These are phyloP conservation scores for Neotragus pygmaeus DNA, from an alignment of 2,113 vertebrate genomes.

Conservation along the genomic window DNA sequence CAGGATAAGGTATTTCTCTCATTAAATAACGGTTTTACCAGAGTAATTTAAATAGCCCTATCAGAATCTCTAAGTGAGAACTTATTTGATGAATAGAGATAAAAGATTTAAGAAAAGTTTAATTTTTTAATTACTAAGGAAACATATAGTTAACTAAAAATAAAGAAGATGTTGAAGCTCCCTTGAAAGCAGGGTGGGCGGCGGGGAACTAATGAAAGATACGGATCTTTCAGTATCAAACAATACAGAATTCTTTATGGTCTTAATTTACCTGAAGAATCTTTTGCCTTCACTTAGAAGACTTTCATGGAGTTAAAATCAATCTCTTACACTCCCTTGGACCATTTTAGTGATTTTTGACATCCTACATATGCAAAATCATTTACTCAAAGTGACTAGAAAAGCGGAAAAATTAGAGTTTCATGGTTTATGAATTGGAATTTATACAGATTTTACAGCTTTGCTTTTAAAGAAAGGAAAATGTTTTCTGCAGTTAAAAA, in stretches of 20 bases:
- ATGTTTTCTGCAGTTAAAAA: constrained; percentile 66
- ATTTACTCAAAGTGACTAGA: constrained; percentile 64
- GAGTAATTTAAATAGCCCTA: not conserved
- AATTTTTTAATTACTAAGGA: not conserved
- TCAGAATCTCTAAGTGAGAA: not conserved
- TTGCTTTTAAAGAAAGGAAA: constrained; percentile 67
- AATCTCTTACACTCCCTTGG: constrained; percentile 47
- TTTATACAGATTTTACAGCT: constrained; percentile 64
- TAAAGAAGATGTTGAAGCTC: not conserved
- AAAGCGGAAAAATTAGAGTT: constrained; percentile 68
- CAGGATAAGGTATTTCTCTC: not conserved
- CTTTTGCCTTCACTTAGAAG: constrained; percentile 26
- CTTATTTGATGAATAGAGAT: not conserved
- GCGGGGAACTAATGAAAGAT: not conserved
- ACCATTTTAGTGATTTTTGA: constrained; percentile 59
- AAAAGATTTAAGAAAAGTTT: not conserved
- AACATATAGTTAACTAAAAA: not conserved
- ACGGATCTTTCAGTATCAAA: not conserved
- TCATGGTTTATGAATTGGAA: constrained; percentile 62
- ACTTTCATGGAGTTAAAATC: constrained; percentile 43
- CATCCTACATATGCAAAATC: constrained; percentile 52
- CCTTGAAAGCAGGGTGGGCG: not conserved
- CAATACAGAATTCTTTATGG: not conserved
- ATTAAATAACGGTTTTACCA: not conserved
- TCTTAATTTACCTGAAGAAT: constrained; percentile 28